Evolutionary conservation across 2,888 invertebrate genomes (phyloP).

Genomic region (Hemicrepidius hirtus): DNA sequence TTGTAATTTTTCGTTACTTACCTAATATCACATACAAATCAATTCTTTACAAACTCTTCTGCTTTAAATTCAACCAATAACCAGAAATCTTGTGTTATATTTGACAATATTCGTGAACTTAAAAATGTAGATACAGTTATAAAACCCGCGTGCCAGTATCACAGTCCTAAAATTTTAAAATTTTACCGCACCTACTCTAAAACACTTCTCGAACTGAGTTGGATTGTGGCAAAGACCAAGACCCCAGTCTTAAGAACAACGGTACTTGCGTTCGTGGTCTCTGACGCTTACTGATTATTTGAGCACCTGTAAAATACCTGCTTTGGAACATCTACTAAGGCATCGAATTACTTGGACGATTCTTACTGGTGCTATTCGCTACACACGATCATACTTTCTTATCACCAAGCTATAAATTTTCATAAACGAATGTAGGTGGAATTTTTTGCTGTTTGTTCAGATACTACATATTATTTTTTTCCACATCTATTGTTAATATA

Average conservation of each 20-base stretch:
- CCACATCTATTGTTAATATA: background rate
- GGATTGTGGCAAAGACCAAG: conserved; percentile 12
- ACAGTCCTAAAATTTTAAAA: background rate
- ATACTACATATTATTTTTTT: background rate
- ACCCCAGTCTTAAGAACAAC: conserved; percentile 27
- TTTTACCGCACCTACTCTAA: conserved; percentile 25
- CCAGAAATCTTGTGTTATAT: too few relatives aligned
- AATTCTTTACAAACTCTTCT: too few relatives aligned
- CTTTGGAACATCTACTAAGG: conserved; percentile 40
- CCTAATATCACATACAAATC: too few relatives aligned
- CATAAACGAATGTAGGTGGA: conserved; percentile 17
- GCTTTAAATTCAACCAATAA: too few relatives aligned
- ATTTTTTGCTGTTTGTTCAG: background rate
- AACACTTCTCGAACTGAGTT: conserved; percentile 7
- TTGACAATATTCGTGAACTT: too few relatives aligned
- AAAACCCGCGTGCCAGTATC: too few relatives aligned
- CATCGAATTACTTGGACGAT: conserved; percentile 50
- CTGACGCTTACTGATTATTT: conserved; percentile 50
- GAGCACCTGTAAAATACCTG: conserved; percentile 45
- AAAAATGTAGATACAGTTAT: too few relatives aligned
- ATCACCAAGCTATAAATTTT: conserved; percentile 24
- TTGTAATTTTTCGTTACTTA: too few relatives aligned
- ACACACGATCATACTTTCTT: conserved; percentile 32
- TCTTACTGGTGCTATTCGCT: conserved; percentile 46
- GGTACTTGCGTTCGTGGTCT: conserved; percentile 44